Conservation (phyloP, 2,888 invertebrate species). For the Chrysopilus asiliformis region DNA sequence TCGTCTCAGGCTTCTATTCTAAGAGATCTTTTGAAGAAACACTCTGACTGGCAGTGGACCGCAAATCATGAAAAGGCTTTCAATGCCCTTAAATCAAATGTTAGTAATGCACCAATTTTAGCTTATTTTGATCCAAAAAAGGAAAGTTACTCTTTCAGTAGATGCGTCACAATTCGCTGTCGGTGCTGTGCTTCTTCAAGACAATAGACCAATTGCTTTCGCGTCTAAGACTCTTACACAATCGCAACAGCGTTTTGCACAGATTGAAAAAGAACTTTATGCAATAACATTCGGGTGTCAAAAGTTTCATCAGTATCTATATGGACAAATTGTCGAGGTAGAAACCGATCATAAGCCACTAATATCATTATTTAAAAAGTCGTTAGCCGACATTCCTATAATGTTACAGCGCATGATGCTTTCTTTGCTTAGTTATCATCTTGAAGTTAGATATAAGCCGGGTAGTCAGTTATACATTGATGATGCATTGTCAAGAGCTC, state of each 20-base stretch:
- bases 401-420: conserved; percentile 22
- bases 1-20: conserved; percentile 11
- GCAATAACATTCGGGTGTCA: conserved; percentile 22
- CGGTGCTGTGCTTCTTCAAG: conserved; percentile 11
- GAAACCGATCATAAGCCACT: conserved; percentile 20
- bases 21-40: conserved; percentile 8
- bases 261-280: conserved; percentile 22
- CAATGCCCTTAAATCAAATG: conserved; percentile 8
- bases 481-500: conserved; percentile 22
- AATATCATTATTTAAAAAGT: conserved; percentile 18
- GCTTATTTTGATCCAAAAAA: conserved; percentile 14
- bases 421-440: conserved; percentile 19
- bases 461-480: conserved; percentile 21
- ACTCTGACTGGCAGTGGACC: conserved; percentile 13
- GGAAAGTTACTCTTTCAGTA: too few species aligned
- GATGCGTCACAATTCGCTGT: conserved; percentile 12
- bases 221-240: conserved; percentile 10
- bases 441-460: conserved; percentile 18
- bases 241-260: conserved; percentile 10
- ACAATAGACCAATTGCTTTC: conserved; percentile 9
- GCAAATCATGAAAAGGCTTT: conserved; percentile 9
- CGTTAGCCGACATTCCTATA: conserved; percentile 12
- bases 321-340: conserved; percentile 17
- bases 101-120: conserved; percentile 10
- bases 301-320: conserved; percentile 22